These are phyloP conservation scores for Balanococcus diminutus DNA, from an alignment of 2,888 invertebrate species.

Conservation along the genomic window DNA sequence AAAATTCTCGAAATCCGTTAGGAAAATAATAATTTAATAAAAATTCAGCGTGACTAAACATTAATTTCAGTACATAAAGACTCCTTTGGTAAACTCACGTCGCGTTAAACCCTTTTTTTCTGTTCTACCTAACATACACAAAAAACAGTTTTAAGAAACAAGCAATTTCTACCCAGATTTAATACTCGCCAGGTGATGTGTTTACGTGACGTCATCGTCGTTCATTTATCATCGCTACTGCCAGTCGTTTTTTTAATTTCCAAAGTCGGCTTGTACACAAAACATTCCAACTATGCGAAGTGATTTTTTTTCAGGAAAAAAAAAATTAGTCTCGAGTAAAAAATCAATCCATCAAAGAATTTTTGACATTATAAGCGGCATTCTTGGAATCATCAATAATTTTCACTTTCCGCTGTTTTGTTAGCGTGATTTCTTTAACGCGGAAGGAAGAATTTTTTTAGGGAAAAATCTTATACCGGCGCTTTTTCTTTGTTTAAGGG, in stretches of 20 bases:
- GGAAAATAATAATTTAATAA: conserved; percentile 48
- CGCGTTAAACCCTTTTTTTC: conserved; percentile 47
- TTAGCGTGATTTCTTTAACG: conserved; percentile 48
- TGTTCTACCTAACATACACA: conserved; percentile 35
- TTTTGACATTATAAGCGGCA: conserved; percentile 54
- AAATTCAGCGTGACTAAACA: conserved; percentile 51
- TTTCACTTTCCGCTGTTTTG: conserved; percentile 52
- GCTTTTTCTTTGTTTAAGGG: conserved; percentile 23
- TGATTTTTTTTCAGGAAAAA: conserved; percentile 51
- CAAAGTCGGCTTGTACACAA: conserved; percentile 47
- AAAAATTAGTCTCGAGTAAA: conserved; percentile 54
- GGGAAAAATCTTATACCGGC: conserved; percentile 46
- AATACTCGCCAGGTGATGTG: conserved; percentile 54
- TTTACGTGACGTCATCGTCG: conserved; percentile 53
- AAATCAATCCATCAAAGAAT: conserved; percentile 54
- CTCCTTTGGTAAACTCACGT: conserved; percentile 42
- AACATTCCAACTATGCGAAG: conserved; percentile 53
- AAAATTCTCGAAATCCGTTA: conserved; percentile 48
- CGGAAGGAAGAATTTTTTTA: conserved; percentile 49
- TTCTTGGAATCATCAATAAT: conserved; percentile 53
- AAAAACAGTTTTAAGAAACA: conserved; percentile 48
- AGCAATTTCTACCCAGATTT: conserved; percentile 53
- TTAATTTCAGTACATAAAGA: conserved; percentile 41
- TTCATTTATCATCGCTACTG: conserved; percentile 51
- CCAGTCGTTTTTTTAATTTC: conserved; percentile 40